Conservation (phyloP, 1,140 invertebrate genomes). For the Diabrotica undecimpunctata region DNA sequence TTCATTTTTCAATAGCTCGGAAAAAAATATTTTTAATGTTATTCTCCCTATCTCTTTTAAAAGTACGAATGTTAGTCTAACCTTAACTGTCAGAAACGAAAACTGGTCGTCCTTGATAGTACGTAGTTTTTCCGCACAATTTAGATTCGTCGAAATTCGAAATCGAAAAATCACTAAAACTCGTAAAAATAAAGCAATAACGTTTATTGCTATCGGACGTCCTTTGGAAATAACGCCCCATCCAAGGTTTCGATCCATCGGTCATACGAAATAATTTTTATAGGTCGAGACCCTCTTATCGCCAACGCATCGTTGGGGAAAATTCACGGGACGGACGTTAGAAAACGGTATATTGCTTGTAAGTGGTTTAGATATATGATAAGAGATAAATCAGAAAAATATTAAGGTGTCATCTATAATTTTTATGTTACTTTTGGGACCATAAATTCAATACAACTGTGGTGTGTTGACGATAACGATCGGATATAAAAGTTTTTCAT, state of each 20-base stretch:
- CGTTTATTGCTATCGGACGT: conserved; percentile 16
- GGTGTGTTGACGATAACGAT: too few relatives aligned
- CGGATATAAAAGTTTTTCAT: too few relatives aligned
- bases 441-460: too few relatives aligned
- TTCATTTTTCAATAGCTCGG: too few relatives aligned
- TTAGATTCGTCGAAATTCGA: conserved; percentile 8
- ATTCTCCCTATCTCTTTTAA: too few relatives aligned
- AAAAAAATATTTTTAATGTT: too few relatives aligned
- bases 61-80: too few relatives aligned
- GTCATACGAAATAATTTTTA: conserved; percentile 5
- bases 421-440: too few relatives aligned
- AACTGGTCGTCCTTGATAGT: too few relatives aligned
- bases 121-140: conserved; percentile 10
- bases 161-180: conserved; percentile 11
- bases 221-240: conserved; percentile 13
- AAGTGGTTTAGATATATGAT: too few relatives aligned
- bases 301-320: conserved; percentile 2
- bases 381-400: conserved; percentile 7
- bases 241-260: not conserved
- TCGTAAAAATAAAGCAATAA: conserved; percentile 17
- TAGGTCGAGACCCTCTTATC: conserved; percentile 6
- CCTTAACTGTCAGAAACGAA: too few relatives aligned
- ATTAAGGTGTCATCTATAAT: too few relatives aligned
- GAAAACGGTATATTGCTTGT: not conserved
- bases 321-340: not conserved